These are phyloP conservation scores for Lepidocolaptes lacrymiger DNA, from an alignment of 2,797 vertebrate genomes.

Conservation along the genomic window DNA sequence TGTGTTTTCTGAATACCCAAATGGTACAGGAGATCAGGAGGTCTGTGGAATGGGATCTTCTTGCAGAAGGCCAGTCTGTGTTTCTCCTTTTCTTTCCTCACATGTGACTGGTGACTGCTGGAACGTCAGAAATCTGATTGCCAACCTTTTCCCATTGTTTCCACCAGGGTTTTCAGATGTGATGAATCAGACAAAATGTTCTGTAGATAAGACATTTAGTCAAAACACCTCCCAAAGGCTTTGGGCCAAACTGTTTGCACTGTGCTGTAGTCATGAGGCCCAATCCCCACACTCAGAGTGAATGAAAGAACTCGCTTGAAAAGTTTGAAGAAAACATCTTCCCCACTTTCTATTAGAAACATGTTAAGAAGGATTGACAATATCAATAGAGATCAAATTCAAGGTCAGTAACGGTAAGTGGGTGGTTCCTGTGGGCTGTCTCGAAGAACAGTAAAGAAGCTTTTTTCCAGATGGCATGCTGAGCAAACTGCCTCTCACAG, in stretches of 20 bases:
- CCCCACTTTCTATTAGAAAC: background rate
- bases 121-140: background rate
- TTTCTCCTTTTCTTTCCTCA: background rate
- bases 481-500: background rate
- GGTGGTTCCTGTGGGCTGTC: background rate
- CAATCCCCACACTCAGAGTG: background rate
- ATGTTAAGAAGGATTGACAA: background rate
- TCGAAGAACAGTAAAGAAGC: background rate
- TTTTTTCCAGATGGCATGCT: background rate
- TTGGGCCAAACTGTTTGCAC: background rate
- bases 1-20: background rate
- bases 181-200: background rate
- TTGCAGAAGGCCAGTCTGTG: background rate
- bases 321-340: background rate
- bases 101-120: background rate
- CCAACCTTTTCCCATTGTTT: background rate
- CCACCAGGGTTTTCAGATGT: background rate
- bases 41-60: background rate
- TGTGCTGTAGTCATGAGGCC: background rate
- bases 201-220: background rate
- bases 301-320: background rate
- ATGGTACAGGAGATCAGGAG: background rate
- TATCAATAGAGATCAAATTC: background rate
- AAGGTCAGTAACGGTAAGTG: slow-evolving; percentile 32
- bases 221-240: background rate